Evolutionary conservation across 2,113 vertebrate species (phyloP).

Genomic region (Lontra canadensis): DNA sequence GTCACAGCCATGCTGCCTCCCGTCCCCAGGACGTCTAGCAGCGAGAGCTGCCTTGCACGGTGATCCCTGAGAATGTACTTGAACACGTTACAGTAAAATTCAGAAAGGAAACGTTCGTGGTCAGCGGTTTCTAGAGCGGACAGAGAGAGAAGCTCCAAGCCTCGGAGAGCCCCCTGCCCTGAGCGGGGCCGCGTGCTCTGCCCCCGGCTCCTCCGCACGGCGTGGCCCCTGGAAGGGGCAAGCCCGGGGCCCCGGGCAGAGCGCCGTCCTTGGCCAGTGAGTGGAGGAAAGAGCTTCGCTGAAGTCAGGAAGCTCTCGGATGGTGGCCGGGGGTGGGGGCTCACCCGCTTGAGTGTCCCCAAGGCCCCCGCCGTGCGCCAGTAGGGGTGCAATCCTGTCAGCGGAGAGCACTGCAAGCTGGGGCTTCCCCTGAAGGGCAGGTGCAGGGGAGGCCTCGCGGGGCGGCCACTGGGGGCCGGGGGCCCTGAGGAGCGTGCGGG

Average conservation of each 20-base stretch:
- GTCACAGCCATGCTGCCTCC: accelerated
- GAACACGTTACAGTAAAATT: neutral
- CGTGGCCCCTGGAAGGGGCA: neutral
- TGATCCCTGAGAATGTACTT: accelerated
- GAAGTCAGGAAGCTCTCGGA: neutral
- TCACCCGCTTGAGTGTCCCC: neutral
- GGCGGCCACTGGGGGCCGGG: no score
- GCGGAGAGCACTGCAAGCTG: accelerated
- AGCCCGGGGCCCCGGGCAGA: neutral
- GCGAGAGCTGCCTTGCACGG: neutral
- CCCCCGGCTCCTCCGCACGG: neutral
- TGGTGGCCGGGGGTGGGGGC: neutral
- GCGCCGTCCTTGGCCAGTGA: neutral
- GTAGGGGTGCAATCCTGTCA: accelerated
- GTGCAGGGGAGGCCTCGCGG: neutral
- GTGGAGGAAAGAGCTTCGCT: neutral
- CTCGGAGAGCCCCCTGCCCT: accelerated
- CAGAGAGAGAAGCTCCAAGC: neutral
- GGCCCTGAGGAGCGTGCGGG: accelerated
- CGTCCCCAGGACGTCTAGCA: accelerated
- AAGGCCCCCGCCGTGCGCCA: neutral
- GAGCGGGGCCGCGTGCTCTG: accelerated
- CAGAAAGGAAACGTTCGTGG: neutral
- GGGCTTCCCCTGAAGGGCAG: accelerated
- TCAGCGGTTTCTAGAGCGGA: neutral